Conservation (phyloP, 2,888 invertebrate species). For the Leptinotarsa rubiginosa region DNA sequence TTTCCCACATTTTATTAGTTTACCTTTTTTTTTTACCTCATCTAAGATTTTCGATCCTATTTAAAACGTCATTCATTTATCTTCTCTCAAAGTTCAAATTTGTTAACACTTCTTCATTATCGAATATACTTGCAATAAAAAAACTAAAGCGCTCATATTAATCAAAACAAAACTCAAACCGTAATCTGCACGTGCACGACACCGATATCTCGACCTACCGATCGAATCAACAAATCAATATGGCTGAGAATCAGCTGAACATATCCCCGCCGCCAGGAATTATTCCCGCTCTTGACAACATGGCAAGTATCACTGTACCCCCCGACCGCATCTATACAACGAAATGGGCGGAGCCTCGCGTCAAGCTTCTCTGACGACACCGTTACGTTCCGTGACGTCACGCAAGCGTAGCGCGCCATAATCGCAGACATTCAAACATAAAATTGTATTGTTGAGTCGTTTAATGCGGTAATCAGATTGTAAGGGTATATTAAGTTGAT, state of each 20-base stretch:
- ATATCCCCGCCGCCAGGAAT: not conserved
- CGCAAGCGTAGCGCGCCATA: slow-evolving; percentile 21
- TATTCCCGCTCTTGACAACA: slow-evolving; percentile 5
- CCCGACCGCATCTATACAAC: not conserved
- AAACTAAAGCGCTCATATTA: slow-evolving; percentile 1
- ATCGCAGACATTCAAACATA: slow-evolving; percentile 9
- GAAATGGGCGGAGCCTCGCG: slow-evolving; percentile 36
- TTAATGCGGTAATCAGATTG: slow-evolving; percentile 14
- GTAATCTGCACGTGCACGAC: slow-evolving; percentile 20
- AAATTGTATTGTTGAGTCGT: slow-evolving; percentile 9
- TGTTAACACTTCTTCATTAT: not conserved
- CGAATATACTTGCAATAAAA: not conserved
- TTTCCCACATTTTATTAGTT: too few species aligned
- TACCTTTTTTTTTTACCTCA: too few species aligned
- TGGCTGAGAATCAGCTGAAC: too few species aligned
- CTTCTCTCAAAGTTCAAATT: too few species aligned
- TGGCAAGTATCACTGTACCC: slow-evolving; percentile 4
- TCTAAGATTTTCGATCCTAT: too few species aligned
- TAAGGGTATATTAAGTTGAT: slow-evolving; percentile 17
- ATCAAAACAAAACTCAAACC: not conserved
- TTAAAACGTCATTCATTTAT: too few species aligned
- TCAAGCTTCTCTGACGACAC: slow-evolving; percentile 52
- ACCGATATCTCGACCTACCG: not conserved
- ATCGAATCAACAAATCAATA: too few species aligned
- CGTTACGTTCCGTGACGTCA: slow-evolving; percentile 58